Percentiles rank a stretch among this genome's conserved stretches.
Evolutionary conservation across 2,888 invertebrate genomes (phyloP).

Genomic region (Ephialtes manifestator): DNA sequence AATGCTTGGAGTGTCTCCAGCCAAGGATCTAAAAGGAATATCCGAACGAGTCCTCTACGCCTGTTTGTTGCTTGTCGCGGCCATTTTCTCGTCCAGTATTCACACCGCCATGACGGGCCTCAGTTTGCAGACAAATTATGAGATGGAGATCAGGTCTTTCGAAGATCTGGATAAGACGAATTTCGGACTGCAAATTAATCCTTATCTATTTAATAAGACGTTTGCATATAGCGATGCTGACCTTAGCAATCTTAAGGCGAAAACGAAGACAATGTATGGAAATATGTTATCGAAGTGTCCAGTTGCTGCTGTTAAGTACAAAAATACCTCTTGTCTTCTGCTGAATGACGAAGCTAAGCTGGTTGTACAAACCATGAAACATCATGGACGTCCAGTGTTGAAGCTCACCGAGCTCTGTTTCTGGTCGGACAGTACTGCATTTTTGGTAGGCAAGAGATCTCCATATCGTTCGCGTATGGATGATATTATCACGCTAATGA

Average conservation of each 20-base stretch:
- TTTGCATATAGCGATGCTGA: slow-evolving; percentile 35
- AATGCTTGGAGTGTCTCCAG: slow-evolving; percentile 57
- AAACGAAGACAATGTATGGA: neutral
- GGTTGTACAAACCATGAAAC: neutral
- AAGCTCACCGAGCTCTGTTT: slow-evolving; percentile 51
- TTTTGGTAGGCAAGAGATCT: slow-evolving; percentile 52
- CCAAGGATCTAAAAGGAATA: neutral
- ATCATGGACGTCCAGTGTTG: neutral
- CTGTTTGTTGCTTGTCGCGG: slow-evolving; percentile 60
- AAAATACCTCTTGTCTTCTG: slow-evolving; percentile 48
- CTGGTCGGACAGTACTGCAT: slow-evolving; percentile 53
- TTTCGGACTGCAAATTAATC: slow-evolving; percentile 52
- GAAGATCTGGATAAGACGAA: slow-evolving; percentile 64
- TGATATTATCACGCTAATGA: neutral
- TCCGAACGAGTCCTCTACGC: slow-evolving; percentile 66
- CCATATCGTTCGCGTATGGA: slow-evolving; percentile 31
- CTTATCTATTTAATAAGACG: slow-evolving; percentile 34
- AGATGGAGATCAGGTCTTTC: slow-evolving; percentile 51
- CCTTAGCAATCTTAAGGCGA: slow-evolving; percentile 34
- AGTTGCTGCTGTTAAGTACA: neutral
- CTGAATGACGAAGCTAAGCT: slow-evolving; percentile 23
- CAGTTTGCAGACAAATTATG: slow-evolving; percentile 26
- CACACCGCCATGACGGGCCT: slow-evolving; percentile 64
- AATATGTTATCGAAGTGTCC: slow-evolving; percentile 2
- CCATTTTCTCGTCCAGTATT: slow-evolving; percentile 62